These are phyloP conservation scores for Toxotes chatareus DNA, from an alignment of 2,113 vertebrate genomes.

Conservation along the genomic window DNA sequence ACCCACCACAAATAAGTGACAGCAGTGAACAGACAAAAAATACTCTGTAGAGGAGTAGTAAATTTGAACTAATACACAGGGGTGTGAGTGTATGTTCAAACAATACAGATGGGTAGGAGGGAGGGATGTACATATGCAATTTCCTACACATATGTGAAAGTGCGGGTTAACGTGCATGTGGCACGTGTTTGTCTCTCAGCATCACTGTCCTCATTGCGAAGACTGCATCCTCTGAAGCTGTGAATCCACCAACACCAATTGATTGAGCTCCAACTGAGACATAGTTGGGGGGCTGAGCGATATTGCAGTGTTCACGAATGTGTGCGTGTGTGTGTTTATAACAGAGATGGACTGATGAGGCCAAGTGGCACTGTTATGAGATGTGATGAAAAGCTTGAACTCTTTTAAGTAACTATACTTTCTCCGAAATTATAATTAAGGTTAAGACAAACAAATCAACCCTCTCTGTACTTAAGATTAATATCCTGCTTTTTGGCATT, in stretches of 20 bases:
- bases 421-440: neutral
- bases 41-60: neutral
- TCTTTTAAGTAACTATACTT: neutral
- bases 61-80: slow-evolving; percentile 2
- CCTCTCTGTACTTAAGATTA: neutral
- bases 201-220: slow-evolving; percentile 60
- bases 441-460: neutral
- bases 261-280: slow-evolving; percentile 53
- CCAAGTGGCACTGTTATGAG: neutral
- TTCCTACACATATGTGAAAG: neutral
- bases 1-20: neutral
- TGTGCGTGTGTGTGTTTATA: neutral
- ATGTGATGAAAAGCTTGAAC: neutral
- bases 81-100: neutral
- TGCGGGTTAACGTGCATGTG: slow-evolving; percentile 5
- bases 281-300: slow-evolving; percentile 14
- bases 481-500: neutral
- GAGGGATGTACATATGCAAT: neutral
- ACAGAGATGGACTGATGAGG: neutral
- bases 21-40: neutral
- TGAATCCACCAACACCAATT: slow-evolving; percentile 41
- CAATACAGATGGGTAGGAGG: neutral
- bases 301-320: neutral
- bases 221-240: slow-evolving; percentile 29
- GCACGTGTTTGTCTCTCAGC: slow-evolving; percentile 9